Conservation (phyloP, 2,888 invertebrate genomes). For the Hermodice carunculata region DNA sequence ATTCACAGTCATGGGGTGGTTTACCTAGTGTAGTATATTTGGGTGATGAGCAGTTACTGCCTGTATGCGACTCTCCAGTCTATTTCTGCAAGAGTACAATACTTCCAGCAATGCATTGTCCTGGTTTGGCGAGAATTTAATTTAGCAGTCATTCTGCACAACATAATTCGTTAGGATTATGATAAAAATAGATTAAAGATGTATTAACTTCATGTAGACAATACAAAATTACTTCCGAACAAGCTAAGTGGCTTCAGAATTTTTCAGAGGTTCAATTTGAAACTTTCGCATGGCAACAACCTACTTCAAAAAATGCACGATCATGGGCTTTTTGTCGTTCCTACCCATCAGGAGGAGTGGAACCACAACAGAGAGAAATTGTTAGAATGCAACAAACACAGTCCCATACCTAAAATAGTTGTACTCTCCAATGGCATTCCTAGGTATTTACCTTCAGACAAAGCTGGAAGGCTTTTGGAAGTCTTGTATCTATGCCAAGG, state of each 20-base stretch:
- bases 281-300: conserved; percentile 12
- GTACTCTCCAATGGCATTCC: conserved; percentile 18
- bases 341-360: neutral
- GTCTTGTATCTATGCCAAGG: conserved; percentile 23
- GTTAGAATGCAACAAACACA: neutral
- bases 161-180: conserved; percentile 28
- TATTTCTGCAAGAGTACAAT: conserved; percentile 15
- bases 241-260: conserved; percentile 33
- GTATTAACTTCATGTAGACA: conserved; percentile 8
- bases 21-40: conserved; percentile 37
- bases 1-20: conserved; percentile 29
- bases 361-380: neutral
- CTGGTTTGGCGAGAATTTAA: conserved; percentile 36
- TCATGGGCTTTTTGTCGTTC: neutral
- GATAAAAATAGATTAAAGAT: too few relatives aligned
- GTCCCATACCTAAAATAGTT: neutral
- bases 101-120: conserved; percentile 30
- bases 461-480: conserved; percentile 8
- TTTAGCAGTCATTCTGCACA: conserved; percentile 24
- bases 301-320: conserved; percentile 6
- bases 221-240: conserved; percentile 17
- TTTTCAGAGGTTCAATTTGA: conserved; percentile 25
- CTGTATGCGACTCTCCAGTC: conserved; percentile 32
- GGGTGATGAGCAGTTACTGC: conserved; percentile 31
- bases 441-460: conserved; percentile 6